Evolutionary conservation across 2,113 vertebrate species (phyloP), one percentile per base, ranked within the genome.

Genomic region (Poecilia latipinna): DNA sequence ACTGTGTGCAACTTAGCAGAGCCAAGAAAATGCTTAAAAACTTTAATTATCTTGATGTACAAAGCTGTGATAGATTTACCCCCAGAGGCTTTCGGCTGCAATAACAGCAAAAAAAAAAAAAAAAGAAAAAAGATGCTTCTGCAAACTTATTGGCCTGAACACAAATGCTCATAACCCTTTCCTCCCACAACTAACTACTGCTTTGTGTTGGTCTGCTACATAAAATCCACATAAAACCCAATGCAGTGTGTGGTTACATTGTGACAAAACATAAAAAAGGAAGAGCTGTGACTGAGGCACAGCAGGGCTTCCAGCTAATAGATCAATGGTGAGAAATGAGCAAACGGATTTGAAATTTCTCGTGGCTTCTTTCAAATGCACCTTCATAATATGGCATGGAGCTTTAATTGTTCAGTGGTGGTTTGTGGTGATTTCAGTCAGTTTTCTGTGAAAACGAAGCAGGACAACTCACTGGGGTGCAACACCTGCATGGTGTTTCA

Each of bases 361-460:
- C 10, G 51, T 57, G 51, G 51, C 51, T n/a, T 57, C 7, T 57
- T 17, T 57, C n/a, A 24, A 57, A 57, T 57, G 3, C 51, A 57
- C 51, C 10, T 10, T 57, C 10, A 37, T 37, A 19, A 57, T 57
- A 5, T 8, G 17, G 8, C 19, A n/a, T n/a, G n/a, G 48, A 35
- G 4, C 15, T 74, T 60, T 54, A 54, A 68, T 68, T 8, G 22
- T 37, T 8, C 3, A 12, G 0, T 8, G 5, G 2, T 29, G 15
- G 13, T 19, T 29, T 77, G 68, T 64, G 19, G 35, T 19, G 24
- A 32, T n/a, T 39, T 68, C 4, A 2, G 19, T 29, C 8, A 32
- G 42, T 29, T 24, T 48, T 70, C 13, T 17, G 65, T 57, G 70
- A 60, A 67, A 66, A 82, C 37, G 37, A n/a, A 77, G 80, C 63